These are phyloP conservation scores for Phalanger gymnotis DNA, from an alignment of 2,797 vertebrate species.

Conservation along the genomic window DNA sequence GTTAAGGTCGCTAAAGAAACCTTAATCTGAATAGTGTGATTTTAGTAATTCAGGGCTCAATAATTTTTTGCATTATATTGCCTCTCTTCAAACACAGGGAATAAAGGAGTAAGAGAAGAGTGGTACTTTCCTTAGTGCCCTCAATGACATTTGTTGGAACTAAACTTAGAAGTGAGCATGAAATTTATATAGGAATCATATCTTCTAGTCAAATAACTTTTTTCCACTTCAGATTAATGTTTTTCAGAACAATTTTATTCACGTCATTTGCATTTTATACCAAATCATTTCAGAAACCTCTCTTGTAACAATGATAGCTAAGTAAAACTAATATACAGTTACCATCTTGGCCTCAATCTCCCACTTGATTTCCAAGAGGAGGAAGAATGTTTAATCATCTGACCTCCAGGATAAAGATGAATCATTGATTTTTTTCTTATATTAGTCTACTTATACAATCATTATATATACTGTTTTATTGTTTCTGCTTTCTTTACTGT, in stretches of 20 bases:
- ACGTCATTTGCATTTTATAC: not conserved
- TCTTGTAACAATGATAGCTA: not conserved
- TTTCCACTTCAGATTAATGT: not conserved
- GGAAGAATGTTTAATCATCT: not conserved
- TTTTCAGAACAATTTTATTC: not conserved
- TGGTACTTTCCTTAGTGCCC: constrained; percentile 1
- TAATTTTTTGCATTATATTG: constrained; percentile 50
- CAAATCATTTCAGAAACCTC: not conserved
- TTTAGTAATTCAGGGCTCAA: constrained; percentile 62
- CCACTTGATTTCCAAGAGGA: not conserved
- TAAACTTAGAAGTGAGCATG: not conserved
- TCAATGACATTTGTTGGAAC: constrained; percentile 45
- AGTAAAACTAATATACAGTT: not conserved
- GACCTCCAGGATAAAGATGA: not conserved
- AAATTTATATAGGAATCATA: not conserved
- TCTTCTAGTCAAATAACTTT: not conserved
- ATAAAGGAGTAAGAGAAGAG: constrained; percentile 34
- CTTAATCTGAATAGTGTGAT: constrained; percentile 63
- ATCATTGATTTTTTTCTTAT: not conserved
- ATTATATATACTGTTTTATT: not conserved
- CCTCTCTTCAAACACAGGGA: constrained; percentile 41
- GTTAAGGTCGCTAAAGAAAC: constrained; percentile 74
- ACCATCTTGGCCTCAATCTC: not conserved
- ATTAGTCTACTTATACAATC: not conserved
- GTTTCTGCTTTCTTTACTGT: not conserved